Conservation (phyloP, 2,797 vertebrate genomes). For the Pogoniulus pusillus region DNA sequence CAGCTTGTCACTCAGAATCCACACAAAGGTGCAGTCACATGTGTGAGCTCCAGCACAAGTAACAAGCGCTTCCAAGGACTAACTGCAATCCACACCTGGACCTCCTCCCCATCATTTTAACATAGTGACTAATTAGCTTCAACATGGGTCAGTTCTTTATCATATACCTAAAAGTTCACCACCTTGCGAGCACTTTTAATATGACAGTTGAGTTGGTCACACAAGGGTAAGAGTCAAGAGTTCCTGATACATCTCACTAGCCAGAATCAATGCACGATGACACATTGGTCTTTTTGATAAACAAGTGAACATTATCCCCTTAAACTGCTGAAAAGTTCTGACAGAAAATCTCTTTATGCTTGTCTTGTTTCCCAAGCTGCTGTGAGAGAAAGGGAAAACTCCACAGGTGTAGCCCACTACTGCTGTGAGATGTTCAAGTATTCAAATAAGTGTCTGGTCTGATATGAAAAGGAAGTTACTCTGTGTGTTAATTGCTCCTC, state of each 20-base stretch:
- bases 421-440: not conserved
- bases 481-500: not conserved
- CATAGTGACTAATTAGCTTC: not conserved
- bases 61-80: not conserved
- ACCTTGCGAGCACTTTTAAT: not conserved
- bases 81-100: not conserved
- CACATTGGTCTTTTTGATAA: not conserved
- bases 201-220: not conserved
- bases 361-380: not conserved
- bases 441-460: not conserved
- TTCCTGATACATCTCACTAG: not conserved
- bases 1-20: not conserved
- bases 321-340: not conserved
- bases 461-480: not conserved
- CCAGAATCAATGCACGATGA: not conserved
- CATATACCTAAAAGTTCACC: not conserved
- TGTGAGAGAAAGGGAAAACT: not conserved
- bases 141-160: not conserved
- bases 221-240: rapidly evolving
- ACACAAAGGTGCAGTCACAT: not conserved
- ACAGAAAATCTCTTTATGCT: not conserved
- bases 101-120: not conserved
- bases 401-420: not conserved
- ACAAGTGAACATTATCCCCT: not conserved
- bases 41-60: rapidly evolving